phyloP scores from a whole-genome alignment of 53 echinoderm and acorn worm genomes.

The Stichopus horrens region DNA sequence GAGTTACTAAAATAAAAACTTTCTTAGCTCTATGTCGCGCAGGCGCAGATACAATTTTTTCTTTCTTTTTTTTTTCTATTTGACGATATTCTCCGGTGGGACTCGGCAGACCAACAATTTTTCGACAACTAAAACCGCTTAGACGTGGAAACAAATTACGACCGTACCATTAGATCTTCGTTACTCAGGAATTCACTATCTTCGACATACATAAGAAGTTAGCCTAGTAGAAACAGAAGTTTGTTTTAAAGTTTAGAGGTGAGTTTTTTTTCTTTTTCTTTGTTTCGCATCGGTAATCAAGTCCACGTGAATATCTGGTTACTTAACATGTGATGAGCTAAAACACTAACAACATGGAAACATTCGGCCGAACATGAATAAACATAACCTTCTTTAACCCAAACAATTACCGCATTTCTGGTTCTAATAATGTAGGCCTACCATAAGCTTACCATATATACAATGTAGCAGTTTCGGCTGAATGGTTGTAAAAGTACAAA shows the following conservation, averaged over 20 bases:
- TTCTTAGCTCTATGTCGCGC: background rate
- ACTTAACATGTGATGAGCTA: too few species aligned
- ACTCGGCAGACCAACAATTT: background rate
- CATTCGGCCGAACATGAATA: slow-evolving; percentile 13
- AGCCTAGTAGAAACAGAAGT: too few species aligned
- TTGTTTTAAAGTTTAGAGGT: too few species aligned
- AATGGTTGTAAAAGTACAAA: slow-evolving; percentile 41
- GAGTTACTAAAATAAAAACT: too few species aligned
- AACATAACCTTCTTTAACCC: slow-evolving; percentile 24
- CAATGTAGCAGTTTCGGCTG: background rate
- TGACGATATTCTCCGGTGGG: background rate
- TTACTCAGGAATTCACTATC: background rate
- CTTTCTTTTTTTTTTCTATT: background rate
- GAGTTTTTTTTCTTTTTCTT: too few species aligned
- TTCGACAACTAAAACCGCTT: slow-evolving; percentile 14
- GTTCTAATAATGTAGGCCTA: background rate
- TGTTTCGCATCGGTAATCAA: too few species aligned
- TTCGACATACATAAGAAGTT: too few species aligned
- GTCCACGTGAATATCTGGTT: too few species aligned
- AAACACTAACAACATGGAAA: too few species aligned
- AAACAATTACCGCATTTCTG: background rate
- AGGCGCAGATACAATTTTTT: slow-evolving; percentile 1
- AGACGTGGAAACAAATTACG: slow-evolving; percentile 24
- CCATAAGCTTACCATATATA: background rate
- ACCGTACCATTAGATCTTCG: background rate